A percentile compares a stretch with the other conserved stretches of the same genome.
These are phyloP conservation scores for Leptinotarsa rubiginosa DNA, from an alignment of 2,888 invertebrate species.

Conservation along the genomic window DNA sequence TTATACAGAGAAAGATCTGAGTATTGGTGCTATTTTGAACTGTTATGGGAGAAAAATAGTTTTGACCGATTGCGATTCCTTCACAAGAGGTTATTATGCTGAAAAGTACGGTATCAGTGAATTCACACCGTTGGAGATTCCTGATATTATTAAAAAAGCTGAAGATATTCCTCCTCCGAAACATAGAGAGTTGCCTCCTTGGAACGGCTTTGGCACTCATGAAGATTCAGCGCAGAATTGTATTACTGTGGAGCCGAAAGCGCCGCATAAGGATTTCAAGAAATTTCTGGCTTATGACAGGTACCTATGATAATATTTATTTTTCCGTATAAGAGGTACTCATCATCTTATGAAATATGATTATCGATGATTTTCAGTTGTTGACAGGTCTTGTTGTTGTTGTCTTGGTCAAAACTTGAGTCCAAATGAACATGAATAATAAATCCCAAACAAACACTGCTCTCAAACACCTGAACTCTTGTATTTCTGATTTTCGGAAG, in stretches of 20 bases:
- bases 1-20: constrained; percentile 80
- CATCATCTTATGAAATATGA: too few relatives aligned
- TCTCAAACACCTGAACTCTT: too few relatives aligned
- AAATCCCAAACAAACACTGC: too few relatives aligned
- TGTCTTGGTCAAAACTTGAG: too few relatives aligned
- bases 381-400: too few relatives aligned
- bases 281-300: constrained; percentile 86
- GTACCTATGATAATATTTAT: constrained; percentile 59
- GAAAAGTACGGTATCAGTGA: constrained; percentile 69
- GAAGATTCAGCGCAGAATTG: constrained; percentile 93
- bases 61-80: constrained; percentile 86
- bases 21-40: constrained; percentile 81
- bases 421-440: too few relatives aligned
- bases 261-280: constrained; percentile 81
- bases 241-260: constrained; percentile 81
- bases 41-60: constrained; percentile 85
- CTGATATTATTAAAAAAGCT: constrained; percentile 59
- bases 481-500: too few relatives aligned
- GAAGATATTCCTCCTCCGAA: constrained; percentile 57
- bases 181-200: constrained; percentile 79
- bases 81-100: constrained; percentile 86
- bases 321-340: too few relatives aligned
- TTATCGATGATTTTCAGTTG: too few relatives aligned
- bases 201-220: constrained; percentile 91
- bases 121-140: constrained; percentile 73